These are phyloP conservation scores for Phaethon lepturus DNA, from an alignment of 2,113 vertebrate species.

Conservation along the genomic window DNA sequence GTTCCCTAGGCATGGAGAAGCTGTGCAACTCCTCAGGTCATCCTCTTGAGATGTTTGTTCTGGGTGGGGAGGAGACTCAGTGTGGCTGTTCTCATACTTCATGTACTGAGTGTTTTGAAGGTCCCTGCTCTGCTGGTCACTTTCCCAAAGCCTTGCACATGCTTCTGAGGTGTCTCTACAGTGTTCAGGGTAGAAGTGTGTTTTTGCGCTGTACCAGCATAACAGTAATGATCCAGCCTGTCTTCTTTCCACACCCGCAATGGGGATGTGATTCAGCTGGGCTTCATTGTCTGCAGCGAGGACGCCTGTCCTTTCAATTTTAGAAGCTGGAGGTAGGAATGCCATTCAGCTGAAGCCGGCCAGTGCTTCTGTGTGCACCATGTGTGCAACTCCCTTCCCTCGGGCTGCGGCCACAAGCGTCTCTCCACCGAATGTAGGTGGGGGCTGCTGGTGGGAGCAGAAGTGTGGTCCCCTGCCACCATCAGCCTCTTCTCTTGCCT, in stretches of 20 bases:
- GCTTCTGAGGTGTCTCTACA: background rate
- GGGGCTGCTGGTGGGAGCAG: accelerated
- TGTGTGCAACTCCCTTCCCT: background rate
- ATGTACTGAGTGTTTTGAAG: background rate
- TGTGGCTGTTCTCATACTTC: background rate
- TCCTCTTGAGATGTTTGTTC: background rate
- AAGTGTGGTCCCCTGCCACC: accelerated
- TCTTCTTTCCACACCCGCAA: background rate
- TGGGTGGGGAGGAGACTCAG: background rate
- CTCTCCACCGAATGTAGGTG: accelerated
- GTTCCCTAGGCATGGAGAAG: background rate
- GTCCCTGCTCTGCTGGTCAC: background rate
- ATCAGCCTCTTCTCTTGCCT: background rate
- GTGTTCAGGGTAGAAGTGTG: accelerated
- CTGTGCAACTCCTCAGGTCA: background rate
- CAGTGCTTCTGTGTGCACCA: background rate
- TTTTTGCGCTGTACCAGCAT: background rate
- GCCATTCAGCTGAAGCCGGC: background rate
- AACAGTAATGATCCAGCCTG: background rate
- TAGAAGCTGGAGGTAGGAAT: background rate
- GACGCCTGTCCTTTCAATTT: background rate
- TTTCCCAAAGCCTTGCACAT: background rate
- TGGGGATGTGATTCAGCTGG: background rate
- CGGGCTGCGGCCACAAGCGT: accelerated
- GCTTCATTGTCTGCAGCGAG: accelerated